Conservation (phyloP, 30 jellyfish, hydroid and myxozoan species). For the Chrysaora quinquecirrha region DNA sequence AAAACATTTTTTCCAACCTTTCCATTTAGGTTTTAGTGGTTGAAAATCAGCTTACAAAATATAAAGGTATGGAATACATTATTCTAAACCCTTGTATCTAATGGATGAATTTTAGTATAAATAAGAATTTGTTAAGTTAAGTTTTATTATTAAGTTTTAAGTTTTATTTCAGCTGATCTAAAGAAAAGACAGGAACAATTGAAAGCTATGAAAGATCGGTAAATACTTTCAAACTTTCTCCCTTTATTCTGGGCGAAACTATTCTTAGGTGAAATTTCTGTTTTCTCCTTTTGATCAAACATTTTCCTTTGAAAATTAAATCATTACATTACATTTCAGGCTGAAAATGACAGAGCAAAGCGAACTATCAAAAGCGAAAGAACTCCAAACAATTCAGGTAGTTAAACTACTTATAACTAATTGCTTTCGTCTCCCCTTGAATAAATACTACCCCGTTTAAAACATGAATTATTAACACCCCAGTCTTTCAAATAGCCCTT, state of each 20-base stretch:
- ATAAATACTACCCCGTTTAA: too few relatives aligned
- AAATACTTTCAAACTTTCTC: too few relatives aligned
- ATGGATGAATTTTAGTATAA: too few relatives aligned
- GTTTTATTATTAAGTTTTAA: too few relatives aligned
- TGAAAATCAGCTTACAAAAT: conserved; percentile 67
- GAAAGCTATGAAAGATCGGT: conserved; percentile 71
- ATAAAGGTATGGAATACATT: conserved; percentile 49
- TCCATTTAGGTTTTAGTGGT: conserved; percentile 50
- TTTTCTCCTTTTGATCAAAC: not conserved
- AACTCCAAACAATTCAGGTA: conserved; percentile 87
- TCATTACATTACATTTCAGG: conserved; percentile 18
- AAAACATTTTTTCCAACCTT: too few relatives aligned
- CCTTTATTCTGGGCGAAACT: too few relatives aligned
- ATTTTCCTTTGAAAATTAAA: not conserved
- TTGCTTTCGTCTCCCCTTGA: too few relatives aligned
- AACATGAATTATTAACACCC: too few relatives aligned
- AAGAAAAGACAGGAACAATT: conserved; percentile 75
- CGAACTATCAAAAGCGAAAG: conserved; percentile 76
- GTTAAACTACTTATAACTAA: not conserved
- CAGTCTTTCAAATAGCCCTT: too few relatives aligned
- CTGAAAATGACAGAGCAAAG: conserved; percentile 66
- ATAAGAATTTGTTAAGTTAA: too few relatives aligned
- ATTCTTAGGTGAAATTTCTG: too few relatives aligned
- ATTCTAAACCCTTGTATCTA: too few relatives aligned
- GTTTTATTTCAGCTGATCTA: conserved; percentile 42